Conservation (phyloP, 92 coral and sea anemone species). For the Pocillopora meandrina region DNA sequence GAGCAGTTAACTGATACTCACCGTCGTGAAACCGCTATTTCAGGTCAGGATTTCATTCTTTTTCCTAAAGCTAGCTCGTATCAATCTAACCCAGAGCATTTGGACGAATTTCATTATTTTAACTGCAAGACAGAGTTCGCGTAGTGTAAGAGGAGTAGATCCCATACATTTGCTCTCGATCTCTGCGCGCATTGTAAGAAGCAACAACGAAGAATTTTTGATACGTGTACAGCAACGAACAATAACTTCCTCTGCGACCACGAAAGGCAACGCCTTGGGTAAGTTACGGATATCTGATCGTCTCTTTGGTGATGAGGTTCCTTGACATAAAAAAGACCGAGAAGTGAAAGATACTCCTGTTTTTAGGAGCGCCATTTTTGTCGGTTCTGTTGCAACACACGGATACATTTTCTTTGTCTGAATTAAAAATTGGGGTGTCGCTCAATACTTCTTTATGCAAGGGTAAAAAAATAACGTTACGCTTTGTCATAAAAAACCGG, state of each 20-base stretch:
- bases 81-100: background rate
- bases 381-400: background rate
- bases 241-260: conserved; percentile 1
- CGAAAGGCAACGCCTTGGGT: background rate
- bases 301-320: background rate
- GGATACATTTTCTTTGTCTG: background rate
- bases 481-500: background rate
- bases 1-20: background rate
- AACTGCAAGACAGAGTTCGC: background rate
- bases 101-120: background rate
- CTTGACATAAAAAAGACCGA: conserved; percentile 3
- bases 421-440: background rate
- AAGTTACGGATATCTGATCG: background rate
- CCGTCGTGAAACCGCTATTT: background rate
- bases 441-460: background rate
- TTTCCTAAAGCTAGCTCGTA: background rate
- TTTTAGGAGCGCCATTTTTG: background rate
- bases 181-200: background rate
- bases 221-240: background rate
- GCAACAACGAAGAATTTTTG: background rate
- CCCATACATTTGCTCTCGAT: background rate
- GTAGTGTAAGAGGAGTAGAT: background rate
- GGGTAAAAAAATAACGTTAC: background rate
- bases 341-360: background rate
- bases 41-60: background rate